phyloP scores from a whole-genome alignment of 2,113 vertebrate genomes.

The Chascanopsetta lugubris region DNA sequence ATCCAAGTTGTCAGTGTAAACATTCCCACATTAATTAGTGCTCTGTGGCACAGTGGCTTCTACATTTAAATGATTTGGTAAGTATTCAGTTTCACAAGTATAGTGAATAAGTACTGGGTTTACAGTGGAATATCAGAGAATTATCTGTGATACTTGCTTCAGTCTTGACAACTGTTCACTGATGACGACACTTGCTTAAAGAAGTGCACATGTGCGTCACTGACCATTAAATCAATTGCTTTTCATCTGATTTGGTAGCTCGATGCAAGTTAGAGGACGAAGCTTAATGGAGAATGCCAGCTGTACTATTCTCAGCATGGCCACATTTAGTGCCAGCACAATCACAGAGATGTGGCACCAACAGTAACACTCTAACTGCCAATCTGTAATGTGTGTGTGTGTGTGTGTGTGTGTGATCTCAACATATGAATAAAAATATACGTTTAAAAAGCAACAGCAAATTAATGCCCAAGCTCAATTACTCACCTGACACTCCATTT shows the following conservation, averaged over 20 bases:
- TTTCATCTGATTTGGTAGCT: conserved; percentile 42
- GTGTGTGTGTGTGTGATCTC: conserved; percentile 2
- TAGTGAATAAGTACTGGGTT: too few relatives aligned
- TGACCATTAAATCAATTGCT: conserved; percentile 40
- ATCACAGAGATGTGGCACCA: conserved; percentile 58
- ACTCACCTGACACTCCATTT: conserved; percentile 72
- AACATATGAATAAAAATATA: neutral
- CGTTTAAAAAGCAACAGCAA: neutral
- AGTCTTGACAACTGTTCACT: neutral
- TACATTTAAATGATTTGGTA: neutral
- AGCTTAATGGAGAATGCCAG: conserved; percentile 69
- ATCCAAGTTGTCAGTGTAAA: neutral
- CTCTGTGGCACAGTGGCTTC: neutral
- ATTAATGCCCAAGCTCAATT: neutral
- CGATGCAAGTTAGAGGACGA: conserved; percentile 52
- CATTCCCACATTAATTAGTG: too few relatives aligned
- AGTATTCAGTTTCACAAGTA: too few relatives aligned
- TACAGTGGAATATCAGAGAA: neutral
- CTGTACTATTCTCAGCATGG: conserved; percentile 78
- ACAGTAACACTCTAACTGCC: conserved; percentile 21
- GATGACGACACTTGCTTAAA: neutral
- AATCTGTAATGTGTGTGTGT: conserved; percentile 5
- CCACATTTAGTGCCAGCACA: conserved; percentile 74
- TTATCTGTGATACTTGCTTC: neutral
- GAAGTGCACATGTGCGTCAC: neutral